These are phyloP conservation scores for Eupeodes luniger DNA, from an alignment of 2,888 invertebrate species.

Conservation along the genomic window DNA sequence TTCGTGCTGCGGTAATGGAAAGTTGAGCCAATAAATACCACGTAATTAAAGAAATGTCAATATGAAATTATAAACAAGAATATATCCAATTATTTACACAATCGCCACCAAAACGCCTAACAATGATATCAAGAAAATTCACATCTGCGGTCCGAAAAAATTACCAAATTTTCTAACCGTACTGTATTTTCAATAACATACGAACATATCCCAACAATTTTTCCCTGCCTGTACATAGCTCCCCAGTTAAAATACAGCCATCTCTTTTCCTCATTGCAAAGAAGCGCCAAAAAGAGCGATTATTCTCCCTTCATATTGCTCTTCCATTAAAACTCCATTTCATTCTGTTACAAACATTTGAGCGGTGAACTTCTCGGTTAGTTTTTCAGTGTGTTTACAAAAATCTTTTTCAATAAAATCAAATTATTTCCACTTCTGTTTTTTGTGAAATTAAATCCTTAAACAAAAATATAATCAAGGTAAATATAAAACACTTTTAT, in stretches of 20 bases:
- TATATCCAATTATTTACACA: no score
- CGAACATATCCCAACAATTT: slow-evolving; percentile 31
- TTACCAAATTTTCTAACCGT: neutral
- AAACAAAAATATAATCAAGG: slow-evolving; percentile 58
- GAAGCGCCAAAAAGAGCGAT: slow-evolving; percentile 72
- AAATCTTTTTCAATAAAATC: slow-evolving; percentile 18
- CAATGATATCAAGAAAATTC: no score
- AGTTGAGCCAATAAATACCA: no score
- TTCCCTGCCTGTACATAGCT: slow-evolving; percentile 18
- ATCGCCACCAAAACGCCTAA: no score
- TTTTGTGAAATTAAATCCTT: slow-evolving; percentile 56
- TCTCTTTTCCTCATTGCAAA: slow-evolving; percentile 37
- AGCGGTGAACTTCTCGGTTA: slow-evolving; percentile 51
- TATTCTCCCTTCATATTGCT: slow-evolving; percentile 66
- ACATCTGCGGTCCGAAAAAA: no score
- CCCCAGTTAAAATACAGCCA: neutral
- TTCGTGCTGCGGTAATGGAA: no score
- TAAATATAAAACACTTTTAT: slow-evolving; percentile 37
- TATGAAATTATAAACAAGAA: no score
- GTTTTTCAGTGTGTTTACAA: slow-evolving; percentile 61
- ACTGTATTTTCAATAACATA: slow-evolving; percentile 19
- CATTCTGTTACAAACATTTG: slow-evolving; percentile 68
- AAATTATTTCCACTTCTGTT: slow-evolving; percentile 18
- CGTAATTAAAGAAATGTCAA: no score
- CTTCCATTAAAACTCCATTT: slow-evolving; percentile 66